A percentile compares a stretch with the other conserved stretches of the same genome.
These are phyloP conservation scores for Pipistrellus nathusii DNA, from an alignment of 2,797 vertebrate genomes.

Conservation along the genomic window DNA sequence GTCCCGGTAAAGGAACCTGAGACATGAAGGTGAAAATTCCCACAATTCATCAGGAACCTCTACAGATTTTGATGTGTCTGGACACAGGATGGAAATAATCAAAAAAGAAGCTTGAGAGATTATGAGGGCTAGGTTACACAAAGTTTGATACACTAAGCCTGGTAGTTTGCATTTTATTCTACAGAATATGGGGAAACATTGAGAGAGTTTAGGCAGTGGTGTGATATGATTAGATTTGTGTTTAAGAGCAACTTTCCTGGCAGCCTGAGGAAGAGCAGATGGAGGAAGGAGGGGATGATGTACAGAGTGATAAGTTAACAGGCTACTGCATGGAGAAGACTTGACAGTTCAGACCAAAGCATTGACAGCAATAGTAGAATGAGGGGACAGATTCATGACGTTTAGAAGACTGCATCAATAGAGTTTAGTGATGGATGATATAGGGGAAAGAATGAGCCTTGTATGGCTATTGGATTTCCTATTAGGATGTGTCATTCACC, in stretches of 20 bases:
- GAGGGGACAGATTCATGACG: neutral
- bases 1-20: neutral
- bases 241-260: neutral
- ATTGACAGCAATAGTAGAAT: neutral
- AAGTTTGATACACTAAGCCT: neutral
- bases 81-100: neutral
- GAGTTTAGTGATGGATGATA: neutral
- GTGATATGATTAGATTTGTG: neutral
- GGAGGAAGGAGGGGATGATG: neutral
- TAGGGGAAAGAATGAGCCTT: neutral
- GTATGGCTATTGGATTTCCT: neutral
- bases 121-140: neutral
- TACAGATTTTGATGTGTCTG: neutral
- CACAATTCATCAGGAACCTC: neutral
- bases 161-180: neutral
- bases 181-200: neutral
- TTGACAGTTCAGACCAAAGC: neutral
- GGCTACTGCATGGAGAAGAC: neutral
- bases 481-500: neutral
- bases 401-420: conserved; percentile 1
- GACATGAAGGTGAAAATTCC: neutral
- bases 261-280: neutral
- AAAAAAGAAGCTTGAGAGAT: neutral
- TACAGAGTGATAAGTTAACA: neutral
- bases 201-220: neutral